phyloP scores from a whole-genome alignment of 2,113 vertebrate species.

The Cricetomys ansorgei region DNA sequence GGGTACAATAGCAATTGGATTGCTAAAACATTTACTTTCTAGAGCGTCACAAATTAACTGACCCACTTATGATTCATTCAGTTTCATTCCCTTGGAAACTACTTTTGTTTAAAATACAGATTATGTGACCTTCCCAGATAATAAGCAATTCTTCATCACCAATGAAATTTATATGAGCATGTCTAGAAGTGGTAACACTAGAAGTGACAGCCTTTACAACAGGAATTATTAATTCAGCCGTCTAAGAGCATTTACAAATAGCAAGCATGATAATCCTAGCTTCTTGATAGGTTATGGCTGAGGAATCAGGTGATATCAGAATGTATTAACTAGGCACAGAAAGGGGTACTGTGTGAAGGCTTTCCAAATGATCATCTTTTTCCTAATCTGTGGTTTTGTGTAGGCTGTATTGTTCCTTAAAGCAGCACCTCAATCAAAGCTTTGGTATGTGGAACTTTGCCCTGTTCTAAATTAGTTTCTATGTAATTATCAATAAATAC shows the following conservation, averaged over 20 bases:
- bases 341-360: neutral
- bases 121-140: neutral
- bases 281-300: neutral
- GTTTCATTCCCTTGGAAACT: neutral
- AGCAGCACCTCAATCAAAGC: no score
- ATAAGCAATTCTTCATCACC: neutral
- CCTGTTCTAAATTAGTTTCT: no score
- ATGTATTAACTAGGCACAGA: neutral
- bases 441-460: neutral
- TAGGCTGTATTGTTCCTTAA: no score
- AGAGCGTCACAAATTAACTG: neutral
- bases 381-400: neutral
- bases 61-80: neutral
- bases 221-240: neutral
- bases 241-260: neutral
- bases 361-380: neutral
- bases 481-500: no score
- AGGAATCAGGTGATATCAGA: neutral
- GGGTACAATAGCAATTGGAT: neutral
- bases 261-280: neutral
- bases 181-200: neutral
- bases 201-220: neutral
- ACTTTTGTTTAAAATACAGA: neutral
- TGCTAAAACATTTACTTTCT: neutral
- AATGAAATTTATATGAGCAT: neutral